Evolutionary conservation across 2,113 vertebrate species (phyloP), one percentile per base, ranked within the genome.

Genomic region (Hemichromis elongatus): DNA sequence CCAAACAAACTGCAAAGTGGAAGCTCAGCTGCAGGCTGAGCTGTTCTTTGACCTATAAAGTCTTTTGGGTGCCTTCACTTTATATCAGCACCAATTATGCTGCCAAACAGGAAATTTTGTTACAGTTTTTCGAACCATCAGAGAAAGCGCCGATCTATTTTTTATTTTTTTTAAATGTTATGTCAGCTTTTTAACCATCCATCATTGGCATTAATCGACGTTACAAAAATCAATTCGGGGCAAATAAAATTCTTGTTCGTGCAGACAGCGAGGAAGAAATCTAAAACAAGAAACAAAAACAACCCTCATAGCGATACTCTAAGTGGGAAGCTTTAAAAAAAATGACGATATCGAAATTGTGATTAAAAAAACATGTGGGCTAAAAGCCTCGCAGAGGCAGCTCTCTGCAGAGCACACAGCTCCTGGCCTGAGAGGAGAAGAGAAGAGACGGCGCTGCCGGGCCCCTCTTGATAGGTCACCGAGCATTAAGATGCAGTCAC

Each of bases 401-500:
- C n/a, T 82, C 7, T 70, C 7, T 42, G 50, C 66, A 26, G 57
- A 33, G 47, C 73, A 35, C 16, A 42, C 24, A 50, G 75, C 79
- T 84, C 37, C 50, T 73, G 84, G 33, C 7, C 63, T 8, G 35
- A 9, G 45, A 73, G 55, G 28, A 12, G 4, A 19, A 50, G 86
- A 81, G 55, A 70, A 50, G 86, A 81, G 55, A 70, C 50, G 73
- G 57, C 45, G 89, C 94, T 92, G 81, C 73, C 61, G 91, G 93
- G 91, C 83, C 53, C 68, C 77, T 85, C 68, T 56, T 56, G 86
- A 90, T 40, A 92, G 95, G 94, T 95, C 95, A 96, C n/a, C 79
- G 92, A 91, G 94, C 95, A 90, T 94, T 84, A 63, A 86, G 86
- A 75, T 6, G 78, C 90, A 18, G 56, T 37, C 92, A 90, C 21